Evolutionary conservation across 2,797 vertebrate genomes (phyloP).

Genomic region (Spinus pinus): DNA sequence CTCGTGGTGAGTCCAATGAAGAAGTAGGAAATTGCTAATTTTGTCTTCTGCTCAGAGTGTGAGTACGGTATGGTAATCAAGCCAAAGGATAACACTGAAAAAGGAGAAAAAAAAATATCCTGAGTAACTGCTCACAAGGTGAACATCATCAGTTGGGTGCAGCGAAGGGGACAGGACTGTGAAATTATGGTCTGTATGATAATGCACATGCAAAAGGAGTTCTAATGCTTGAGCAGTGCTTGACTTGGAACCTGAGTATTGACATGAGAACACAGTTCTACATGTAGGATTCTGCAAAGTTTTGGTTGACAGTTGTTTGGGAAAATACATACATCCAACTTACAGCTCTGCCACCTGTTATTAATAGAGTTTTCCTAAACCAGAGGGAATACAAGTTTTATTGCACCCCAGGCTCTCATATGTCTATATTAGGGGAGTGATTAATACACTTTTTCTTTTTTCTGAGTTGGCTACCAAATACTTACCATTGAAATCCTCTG

Average conservation of each 20-base stretch:
- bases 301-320: not conserved
- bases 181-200: not conserved
- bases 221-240: not conserved
- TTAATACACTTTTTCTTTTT: not conserved
- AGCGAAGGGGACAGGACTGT: not conserved
- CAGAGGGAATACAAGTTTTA: conserved; percentile 11
- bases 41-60: not conserved
- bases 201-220: not conserved
- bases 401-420: not conserved
- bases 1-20: not conserved
- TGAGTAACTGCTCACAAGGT: not conserved
- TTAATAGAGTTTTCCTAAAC: conserved; percentile 21
- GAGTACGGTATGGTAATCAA: not conserved
- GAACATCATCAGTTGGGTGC: not conserved
- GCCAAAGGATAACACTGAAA: not conserved
- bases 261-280: not conserved
- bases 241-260: not conserved
- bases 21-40: not conserved
- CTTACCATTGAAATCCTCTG: conserved; percentile 29
- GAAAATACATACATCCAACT: not conserved
- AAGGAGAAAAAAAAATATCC: not conserved
- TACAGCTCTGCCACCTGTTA: not conserved
- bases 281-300: not conserved
- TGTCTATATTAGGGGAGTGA: not conserved
- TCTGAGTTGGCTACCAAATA: conserved; percentile 20